Conservation (phyloP, 2,797 vertebrate genomes). For the Protosalanx chinensis region DNA sequence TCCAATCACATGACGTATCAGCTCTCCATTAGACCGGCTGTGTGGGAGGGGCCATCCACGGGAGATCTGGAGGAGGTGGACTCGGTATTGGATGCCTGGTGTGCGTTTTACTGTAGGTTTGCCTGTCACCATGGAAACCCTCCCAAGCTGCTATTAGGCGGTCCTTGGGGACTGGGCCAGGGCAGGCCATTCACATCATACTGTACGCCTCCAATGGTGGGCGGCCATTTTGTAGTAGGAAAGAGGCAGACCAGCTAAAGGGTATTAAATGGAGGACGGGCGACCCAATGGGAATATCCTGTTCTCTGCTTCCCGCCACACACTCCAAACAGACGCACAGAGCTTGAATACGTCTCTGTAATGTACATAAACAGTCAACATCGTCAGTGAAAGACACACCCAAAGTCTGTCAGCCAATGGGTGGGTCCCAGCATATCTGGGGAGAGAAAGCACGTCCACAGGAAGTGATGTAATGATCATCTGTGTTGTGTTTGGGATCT, state of each 20-base stretch:
- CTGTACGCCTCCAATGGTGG: neutral
- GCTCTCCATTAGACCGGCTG: neutral
- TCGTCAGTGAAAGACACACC: neutral
- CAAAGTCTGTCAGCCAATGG: neutral
- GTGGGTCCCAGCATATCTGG: slow-evolving; percentile 1
- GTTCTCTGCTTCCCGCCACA: neutral
- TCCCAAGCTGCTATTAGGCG: slow-evolving; percentile 2
- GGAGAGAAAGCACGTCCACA: neutral
- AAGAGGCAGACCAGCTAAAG: neutral
- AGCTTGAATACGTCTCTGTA: neutral
- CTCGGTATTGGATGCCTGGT: neutral
- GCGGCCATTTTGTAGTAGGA: slow-evolving; percentile 5
- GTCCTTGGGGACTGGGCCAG: neutral
- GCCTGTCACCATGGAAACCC: neutral
- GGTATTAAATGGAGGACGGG: slow-evolving; percentile 2
- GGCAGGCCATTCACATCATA: neutral
- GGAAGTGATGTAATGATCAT: slow-evolving; percentile 6
- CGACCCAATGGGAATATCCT: neutral
- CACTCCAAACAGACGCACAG: neutral
- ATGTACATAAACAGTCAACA: neutral
- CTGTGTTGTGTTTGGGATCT: slow-evolving; percentile 8
- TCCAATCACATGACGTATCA: neutral
- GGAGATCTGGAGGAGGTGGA: neutral
- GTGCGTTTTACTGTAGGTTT: neutral
- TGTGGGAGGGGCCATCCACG: neutral